Evolutionary conservation across 2,888 invertebrate genomes (phyloP).

Genomic region (Teleogryllus oceanicus): DNA sequence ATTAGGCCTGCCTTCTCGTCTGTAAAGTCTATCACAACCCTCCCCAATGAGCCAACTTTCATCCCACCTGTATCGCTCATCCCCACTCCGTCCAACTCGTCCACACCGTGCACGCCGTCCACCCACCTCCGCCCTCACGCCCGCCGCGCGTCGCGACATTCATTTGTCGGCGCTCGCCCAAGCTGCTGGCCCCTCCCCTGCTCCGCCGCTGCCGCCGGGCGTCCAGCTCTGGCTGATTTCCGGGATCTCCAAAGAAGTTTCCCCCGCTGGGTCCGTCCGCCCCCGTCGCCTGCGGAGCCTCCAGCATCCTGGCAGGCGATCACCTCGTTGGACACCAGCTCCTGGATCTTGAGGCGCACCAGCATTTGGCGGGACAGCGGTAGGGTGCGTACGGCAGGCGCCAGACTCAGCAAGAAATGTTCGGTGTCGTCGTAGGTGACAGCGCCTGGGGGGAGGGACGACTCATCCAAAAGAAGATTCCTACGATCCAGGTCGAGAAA

Average conservation of each 20-base stretch:
- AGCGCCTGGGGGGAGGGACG: neutral
- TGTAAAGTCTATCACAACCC: too few species aligned
- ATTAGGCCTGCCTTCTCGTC: too few species aligned
- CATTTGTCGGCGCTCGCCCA: too few species aligned
- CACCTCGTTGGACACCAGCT: neutral
- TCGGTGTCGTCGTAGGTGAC: neutral
- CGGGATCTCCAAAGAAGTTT: neutral
- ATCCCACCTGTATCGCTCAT: too few species aligned
- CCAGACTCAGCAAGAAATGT: neutral
- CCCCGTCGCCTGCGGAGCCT: neutral
- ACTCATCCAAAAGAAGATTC: neutral
- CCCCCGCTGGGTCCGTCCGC: neutral
- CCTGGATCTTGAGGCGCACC: neutral
- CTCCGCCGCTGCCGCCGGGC: neutral
- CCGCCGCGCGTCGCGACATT: too few species aligned
- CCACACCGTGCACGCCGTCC: too few species aligned
- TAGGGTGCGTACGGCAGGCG: neutral
- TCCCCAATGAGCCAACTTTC: too few species aligned
- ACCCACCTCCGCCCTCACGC: too few species aligned
- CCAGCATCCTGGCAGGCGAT: neutral
- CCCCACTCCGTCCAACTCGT: too few species aligned
- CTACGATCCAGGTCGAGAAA: neutral
- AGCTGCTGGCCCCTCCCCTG: too few species aligned
- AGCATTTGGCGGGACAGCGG: neutral
- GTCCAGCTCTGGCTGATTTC: neutral